Evolutionary conservation across 2,113 vertebrate species (phyloP).

Genomic region (Strigops habroptila): DNA sequence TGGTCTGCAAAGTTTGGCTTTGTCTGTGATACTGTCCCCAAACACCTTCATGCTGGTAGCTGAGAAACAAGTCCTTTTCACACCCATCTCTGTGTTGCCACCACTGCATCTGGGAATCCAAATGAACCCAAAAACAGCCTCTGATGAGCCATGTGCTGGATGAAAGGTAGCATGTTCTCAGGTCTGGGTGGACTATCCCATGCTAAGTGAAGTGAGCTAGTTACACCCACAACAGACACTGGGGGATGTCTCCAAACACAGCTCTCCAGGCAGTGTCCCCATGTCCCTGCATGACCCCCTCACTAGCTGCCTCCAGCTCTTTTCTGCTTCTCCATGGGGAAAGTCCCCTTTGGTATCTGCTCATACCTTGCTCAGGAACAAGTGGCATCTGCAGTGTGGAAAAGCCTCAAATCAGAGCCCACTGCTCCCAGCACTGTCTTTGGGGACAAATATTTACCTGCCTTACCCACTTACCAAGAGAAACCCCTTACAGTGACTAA

Average conservation of each 20-base stretch:
- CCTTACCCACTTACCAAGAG: background rate
- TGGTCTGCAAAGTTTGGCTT: background rate
- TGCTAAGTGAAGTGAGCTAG: accelerated
- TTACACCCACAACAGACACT: background rate
- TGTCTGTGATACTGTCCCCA: background rate
- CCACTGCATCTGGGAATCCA: background rate
- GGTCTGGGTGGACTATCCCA: no score
- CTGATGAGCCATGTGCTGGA: accelerated
- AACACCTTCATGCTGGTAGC: background rate
- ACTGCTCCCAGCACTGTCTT: background rate
- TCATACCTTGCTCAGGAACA: background rate
- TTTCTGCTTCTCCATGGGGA: background rate
- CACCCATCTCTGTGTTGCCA: accelerated
- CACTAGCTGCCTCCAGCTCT: background rate
- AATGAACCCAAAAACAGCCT: background rate
- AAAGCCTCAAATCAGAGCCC: background rate
- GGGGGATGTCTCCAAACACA: background rate
- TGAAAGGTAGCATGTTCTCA: background rate
- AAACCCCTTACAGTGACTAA: background rate
- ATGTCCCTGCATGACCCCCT: accelerated
- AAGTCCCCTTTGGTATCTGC: background rate
- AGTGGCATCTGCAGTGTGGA: background rate
- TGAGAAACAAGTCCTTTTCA: background rate
- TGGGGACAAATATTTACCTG: background rate
- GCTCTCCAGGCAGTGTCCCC: background rate